Evolutionary conservation across 2,797 vertebrate species (phyloP).

Genomic region (Cossypha polioptera): DNA sequence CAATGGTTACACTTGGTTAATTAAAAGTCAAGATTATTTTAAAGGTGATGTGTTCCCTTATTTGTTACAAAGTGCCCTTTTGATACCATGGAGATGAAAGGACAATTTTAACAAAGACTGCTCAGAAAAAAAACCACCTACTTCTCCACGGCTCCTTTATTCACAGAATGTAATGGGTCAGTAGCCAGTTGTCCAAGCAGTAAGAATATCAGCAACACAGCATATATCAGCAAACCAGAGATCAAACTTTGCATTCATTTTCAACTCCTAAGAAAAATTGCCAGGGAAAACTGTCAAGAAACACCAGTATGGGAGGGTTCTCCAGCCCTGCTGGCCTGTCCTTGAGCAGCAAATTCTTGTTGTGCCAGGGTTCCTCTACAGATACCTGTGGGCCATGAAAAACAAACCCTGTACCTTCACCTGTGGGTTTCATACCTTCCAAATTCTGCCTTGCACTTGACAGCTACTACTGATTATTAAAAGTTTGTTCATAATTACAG

Average conservation of each 20-base stretch:
- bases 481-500: not conserved
- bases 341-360: not conserved
- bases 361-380: not conserved
- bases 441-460: not conserved
- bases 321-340: not conserved
- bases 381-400: not conserved
- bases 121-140: not conserved
- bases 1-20: not conserved
- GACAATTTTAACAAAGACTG: not conserved
- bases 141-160: not conserved
- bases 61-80: not conserved
- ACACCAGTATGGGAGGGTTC: not conserved
- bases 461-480: not conserved
- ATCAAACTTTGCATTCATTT: not conserved
- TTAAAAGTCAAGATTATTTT: constrained; percentile 1
- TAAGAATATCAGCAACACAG: not conserved
- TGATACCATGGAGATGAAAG: constrained; percentile 26
- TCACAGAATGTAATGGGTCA: not conserved
- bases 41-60: not conserved
- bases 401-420: not conserved
- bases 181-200: not conserved
- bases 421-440: not conserved
- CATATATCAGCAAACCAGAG: not conserved
- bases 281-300: not conserved
- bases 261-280: not conserved